phyloP scores from a whole-genome alignment of 2,113 vertebrate species.

The Ranitomeya variabilis region DNA sequence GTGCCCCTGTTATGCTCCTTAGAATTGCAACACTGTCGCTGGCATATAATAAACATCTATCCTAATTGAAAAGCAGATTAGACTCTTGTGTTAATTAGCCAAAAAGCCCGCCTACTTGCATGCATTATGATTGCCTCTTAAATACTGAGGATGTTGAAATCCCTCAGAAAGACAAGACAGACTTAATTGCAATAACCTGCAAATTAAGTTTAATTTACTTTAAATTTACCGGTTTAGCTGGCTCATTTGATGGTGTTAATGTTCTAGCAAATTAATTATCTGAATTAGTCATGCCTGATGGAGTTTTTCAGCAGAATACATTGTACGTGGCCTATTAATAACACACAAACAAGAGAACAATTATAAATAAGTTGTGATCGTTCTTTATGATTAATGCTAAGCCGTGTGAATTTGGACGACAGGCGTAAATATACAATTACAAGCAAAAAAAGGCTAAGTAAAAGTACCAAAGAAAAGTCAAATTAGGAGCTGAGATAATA shows the following conservation, averaged over 20 bases:
- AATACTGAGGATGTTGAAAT: constrained; percentile 87
- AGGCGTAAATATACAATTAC: background rate
- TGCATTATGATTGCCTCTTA: constrained; percentile 90
- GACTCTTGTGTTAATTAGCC: constrained; percentile 84
- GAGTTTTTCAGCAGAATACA: constrained; percentile 87
- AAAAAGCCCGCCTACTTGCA: constrained; percentile 82
- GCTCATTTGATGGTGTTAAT: constrained; percentile 96
- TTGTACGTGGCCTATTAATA: constrained; percentile 87
- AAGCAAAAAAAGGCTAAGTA: background rate
- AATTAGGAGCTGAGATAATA: constrained; percentile 64
- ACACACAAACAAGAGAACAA: constrained; percentile 93
- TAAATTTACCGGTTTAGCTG: constrained; percentile 93
- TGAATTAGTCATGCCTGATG: constrained; percentile 97
- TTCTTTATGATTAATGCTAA: background rate
- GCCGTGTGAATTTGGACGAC: background rate
- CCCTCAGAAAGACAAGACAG: constrained; percentile 88
- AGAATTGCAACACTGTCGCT: constrained; percentile 82
- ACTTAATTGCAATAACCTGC: constrained; percentile 97
- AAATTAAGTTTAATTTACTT: constrained; percentile 95
- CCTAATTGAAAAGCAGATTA: constrained; percentile 95
- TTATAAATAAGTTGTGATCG: constrained; percentile 80
- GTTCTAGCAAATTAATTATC: constrained; percentile 99
- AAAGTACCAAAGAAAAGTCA: background rate
- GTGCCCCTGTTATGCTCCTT: constrained; percentile 79
- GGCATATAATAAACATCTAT: constrained; percentile 80